Percentiles rank a stretch among this genome's conserved stretches.
Conservation (phyloP, 2,888 invertebrate species). For the Leucophenga montana region DNA sequence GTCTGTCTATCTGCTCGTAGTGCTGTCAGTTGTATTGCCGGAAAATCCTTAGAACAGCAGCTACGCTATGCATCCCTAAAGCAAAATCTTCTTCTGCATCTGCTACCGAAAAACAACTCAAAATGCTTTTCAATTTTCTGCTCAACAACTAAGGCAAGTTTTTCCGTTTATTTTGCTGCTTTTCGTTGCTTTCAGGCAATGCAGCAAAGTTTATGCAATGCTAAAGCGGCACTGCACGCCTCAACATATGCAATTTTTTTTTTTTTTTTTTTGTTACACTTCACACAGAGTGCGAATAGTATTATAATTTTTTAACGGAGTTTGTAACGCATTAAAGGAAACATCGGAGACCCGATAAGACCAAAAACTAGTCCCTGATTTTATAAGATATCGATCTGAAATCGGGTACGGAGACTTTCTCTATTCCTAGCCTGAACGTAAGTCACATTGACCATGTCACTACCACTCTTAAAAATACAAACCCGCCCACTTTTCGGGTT, state of each 20-base stretch:
- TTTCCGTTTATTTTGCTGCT: constrained; percentile 7
- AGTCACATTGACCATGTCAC: too few relatives aligned
- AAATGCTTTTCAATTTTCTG: constrained; percentile 66
- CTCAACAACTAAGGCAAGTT: constrained; percentile 56
- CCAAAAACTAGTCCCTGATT: too few relatives aligned
- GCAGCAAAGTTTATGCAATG: constrained; percentile 9
- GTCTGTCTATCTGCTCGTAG: neutral
- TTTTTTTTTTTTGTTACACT: too few relatives aligned
- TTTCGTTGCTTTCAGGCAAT: neutral
- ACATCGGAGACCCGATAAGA: too few relatives aligned
- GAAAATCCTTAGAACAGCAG: constrained; percentile 9
- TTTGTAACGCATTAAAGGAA: too few relatives aligned
- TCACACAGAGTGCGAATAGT: too few relatives aligned
- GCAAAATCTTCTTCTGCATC: constrained; percentile 18
- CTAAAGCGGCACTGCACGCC: neutral
- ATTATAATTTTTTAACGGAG: too few relatives aligned
- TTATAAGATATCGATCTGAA: too few relatives aligned
- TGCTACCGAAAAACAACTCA: constrained; percentile 41
- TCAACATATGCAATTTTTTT: constrained; percentile 17
- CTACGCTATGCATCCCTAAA: constrained; percentile 31
- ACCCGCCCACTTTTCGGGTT: too few relatives aligned
- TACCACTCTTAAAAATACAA: too few relatives aligned
- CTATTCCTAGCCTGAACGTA: too few relatives aligned
- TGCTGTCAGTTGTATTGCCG: neutral
- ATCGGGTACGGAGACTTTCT: too few relatives aligned